These are phyloP conservation scores for Tachysurus fulvidraco DNA, from an alignment of 2,113 vertebrate genomes.

Conservation along the genomic window DNA sequence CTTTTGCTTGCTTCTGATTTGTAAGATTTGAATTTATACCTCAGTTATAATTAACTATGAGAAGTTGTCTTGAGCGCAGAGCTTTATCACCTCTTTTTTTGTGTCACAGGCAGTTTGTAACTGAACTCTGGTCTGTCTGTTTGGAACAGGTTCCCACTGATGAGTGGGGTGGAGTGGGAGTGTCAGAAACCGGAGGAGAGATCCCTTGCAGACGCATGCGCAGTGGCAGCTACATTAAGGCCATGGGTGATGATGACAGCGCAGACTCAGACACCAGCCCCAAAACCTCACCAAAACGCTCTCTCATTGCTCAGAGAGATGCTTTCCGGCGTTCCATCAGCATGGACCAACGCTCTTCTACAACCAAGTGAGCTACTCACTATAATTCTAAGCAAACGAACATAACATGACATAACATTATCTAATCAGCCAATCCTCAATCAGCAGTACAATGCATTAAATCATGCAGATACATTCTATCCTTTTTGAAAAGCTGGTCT, in stretches of 20 bases:
- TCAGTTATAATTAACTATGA: not conserved
- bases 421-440: not conserved
- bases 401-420: not conserved
- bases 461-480: conserved; percentile 3
- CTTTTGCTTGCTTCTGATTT: not conserved
- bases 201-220: conserved; percentile 97
- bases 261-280: conserved; percentile 89
- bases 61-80: not conserved
- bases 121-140: not conserved
- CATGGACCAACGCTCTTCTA: conserved; percentile 90
- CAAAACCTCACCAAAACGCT: conserved; percentile 86
- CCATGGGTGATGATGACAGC: conserved; percentile 97
- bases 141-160: conserved; percentile 88
- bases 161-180: conserved; percentile 85
- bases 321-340: conserved; percentile 91
- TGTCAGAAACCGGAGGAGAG: conserved; percentile 80
- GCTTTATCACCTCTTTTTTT: not conserved
- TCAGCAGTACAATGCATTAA: not conserved
- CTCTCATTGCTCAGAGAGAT: conserved; percentile 82
- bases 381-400: not conserved
- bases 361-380: conserved; percentile 57
- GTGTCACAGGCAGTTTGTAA: not conserved
- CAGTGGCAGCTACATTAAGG: conserved; percentile 99
- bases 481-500: not conserved
- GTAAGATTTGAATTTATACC: not conserved